Conservation (phyloP, 2,797 vertebrate species). For the Cryptoprocta ferox region DNA sequence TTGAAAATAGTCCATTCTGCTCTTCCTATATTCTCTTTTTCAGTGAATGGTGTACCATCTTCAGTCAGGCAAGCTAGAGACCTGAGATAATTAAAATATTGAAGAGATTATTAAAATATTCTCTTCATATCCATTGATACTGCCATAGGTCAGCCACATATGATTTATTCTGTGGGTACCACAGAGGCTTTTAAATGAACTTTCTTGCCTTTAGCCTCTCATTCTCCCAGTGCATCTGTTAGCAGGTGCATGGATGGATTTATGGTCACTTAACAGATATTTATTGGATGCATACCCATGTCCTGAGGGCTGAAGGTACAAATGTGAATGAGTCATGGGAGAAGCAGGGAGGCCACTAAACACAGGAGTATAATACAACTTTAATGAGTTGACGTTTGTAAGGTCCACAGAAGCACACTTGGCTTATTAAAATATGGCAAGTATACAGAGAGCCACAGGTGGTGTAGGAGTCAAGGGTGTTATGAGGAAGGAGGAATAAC, state of each 20-base stretch:
- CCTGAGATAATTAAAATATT: neutral
- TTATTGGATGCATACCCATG: neutral
- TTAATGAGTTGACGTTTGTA: slow-evolving; percentile 39
- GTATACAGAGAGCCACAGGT: neutral
- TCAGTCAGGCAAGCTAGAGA: slow-evolving; percentile 6
- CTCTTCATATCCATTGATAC: slow-evolving; percentile 24
- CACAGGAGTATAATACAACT: neutral
- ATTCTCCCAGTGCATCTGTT: neutral
- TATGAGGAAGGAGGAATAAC: neutral
- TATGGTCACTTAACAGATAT: slow-evolving; percentile 1
- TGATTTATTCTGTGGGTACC: slow-evolving; percentile 3
- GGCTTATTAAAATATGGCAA: neutral
- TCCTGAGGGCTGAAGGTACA: neutral
- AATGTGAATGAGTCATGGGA: slow-evolving; percentile 19
- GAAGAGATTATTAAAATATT: neutral
- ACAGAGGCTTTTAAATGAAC: neutral
- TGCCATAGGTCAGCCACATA: neutral
- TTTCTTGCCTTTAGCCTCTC: slow-evolving; percentile 34
- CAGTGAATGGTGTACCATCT: neutral
- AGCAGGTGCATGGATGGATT: neutral
- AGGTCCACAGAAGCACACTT: neutral
- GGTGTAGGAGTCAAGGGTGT: neutral
- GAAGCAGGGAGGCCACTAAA: neutral
- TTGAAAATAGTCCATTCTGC: neutral
- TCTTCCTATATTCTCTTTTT: neutral